Percentiles rank a stretch among this genome's conserved stretches.
Conservation (phyloP, 2,113 vertebrate species). For the Perccottus glenii region DNA sequence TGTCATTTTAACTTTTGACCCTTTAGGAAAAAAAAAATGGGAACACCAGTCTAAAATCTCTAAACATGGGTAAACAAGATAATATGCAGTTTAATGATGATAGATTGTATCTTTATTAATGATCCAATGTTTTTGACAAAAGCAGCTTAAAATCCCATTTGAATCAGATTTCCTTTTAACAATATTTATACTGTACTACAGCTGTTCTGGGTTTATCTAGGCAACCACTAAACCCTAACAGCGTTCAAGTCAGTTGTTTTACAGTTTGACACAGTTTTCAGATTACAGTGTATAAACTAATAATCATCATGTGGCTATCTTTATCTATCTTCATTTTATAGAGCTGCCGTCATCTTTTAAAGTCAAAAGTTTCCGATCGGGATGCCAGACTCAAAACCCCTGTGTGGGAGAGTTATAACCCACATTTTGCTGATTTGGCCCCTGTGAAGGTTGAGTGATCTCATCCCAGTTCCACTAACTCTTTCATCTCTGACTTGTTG, state of each 20-base stretch:
- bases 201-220: background rate
- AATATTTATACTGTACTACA: too few relatives aligned
- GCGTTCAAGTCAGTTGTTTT: background rate
- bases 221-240: background rate
- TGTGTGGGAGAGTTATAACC: constrained; percentile 56
- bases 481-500: constrained; percentile 38
- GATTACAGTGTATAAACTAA: background rate
- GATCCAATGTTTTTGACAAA: too few relatives aligned
- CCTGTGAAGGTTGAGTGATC: constrained; percentile 48
- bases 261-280: constrained; percentile 1
- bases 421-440: constrained; percentile 66
- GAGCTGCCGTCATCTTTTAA: constrained; percentile 44
- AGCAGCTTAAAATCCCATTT: too few relatives aligned
- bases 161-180: too few relatives aligned
- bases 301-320: background rate
- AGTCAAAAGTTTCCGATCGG: constrained; percentile 56
- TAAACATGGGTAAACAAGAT: too few relatives aligned
- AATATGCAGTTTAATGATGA: too few relatives aligned
- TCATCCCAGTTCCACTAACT: constrained; percentile 49
- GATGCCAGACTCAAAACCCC: constrained; percentile 45
- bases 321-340: too few relatives aligned
- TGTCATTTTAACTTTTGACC: too few relatives aligned
- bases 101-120: too few relatives aligned
- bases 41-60: too few relatives aligned
- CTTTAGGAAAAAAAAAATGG: too few relatives aligned